Evolutionary conservation across 1,140 invertebrate genomes (phyloP).

Genomic region (Batillaria attramentaria): DNA sequence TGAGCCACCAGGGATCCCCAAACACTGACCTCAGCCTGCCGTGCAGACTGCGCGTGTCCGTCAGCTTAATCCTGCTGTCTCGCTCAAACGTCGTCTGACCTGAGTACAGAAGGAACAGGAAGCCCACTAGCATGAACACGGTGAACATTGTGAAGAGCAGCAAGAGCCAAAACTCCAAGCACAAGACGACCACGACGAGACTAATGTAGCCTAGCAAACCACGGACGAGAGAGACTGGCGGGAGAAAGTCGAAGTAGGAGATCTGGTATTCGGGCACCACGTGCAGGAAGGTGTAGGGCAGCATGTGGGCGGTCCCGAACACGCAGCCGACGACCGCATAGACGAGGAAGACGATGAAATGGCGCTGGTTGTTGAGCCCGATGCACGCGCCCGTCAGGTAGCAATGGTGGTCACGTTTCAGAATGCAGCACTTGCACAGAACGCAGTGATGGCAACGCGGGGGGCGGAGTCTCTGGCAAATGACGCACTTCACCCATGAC

Average conservation of each 20-base stretch:
- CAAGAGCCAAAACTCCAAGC: conserved; percentile 34
- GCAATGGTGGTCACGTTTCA: conserved; percentile 91
- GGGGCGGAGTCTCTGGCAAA: conserved; percentile 46
- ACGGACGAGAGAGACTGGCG: conserved; percentile 33
- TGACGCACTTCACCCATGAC: conserved; percentile 48
- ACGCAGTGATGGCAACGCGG: conserved; percentile 61
- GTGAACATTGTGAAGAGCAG: conserved; percentile 20
- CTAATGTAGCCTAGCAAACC: conserved; percentile 35
- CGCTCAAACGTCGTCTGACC: conserved; percentile 45
- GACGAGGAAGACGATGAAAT: conserved; percentile 86
- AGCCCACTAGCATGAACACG: neutral
- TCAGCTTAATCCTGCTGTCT: conserved; percentile 37
- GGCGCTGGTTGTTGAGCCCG: conserved; percentile 89
- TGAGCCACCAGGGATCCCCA: conserved; percentile 47
- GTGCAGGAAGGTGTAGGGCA: conserved; percentile 36
- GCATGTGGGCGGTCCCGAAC: conserved; percentile 29
- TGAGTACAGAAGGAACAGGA: conserved; percentile 12
- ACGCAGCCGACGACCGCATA: conserved; percentile 58
- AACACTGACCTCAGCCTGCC: conserved; percentile 43
- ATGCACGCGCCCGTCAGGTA: conserved; percentile 91
- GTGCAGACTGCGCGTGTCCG: conserved; percentile 28
- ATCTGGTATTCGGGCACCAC: conserved; percentile 30
- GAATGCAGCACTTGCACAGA: conserved; percentile 54
- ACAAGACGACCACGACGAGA: conserved; percentile 17
- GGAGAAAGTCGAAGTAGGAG: conserved; percentile 30